phyloP scores from a whole-genome alignment of 1,140 invertebrate genomes.

The Bombus confusus region DNA sequence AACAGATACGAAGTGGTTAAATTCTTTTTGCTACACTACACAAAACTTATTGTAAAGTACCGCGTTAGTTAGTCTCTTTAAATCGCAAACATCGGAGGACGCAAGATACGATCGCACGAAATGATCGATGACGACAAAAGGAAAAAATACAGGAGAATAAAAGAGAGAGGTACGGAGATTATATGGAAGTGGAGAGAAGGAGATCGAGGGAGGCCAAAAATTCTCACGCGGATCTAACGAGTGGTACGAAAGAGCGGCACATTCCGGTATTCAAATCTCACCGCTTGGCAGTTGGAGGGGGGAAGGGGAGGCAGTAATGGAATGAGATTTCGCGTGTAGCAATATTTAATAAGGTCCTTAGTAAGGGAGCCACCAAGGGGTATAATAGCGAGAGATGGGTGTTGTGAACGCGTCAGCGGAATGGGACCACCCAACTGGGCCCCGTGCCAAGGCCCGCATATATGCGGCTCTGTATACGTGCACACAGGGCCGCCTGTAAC shows the following conservation, averaged over 20 bases:
- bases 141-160: background rate
- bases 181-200: background rate
- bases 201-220: conserved; percentile 26
- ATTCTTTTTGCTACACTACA: too few relatives aligned
- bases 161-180: background rate
- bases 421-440: conserved; percentile 80
- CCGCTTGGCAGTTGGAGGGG: background rate
- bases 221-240: conserved; percentile 68
- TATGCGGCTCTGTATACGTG: conserved; percentile 54
- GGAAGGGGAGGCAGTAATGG: conserved; percentile 47
- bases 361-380: conserved; percentile 73
- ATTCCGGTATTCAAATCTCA: conserved; percentile 54
- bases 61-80: background rate
- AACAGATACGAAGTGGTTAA: too few relatives aligned
- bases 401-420: conserved; percentile 80
- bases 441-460: conserved; percentile 76
- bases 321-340: conserved; percentile 76
- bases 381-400: conserved; percentile 78
- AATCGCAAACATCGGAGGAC: background rate
- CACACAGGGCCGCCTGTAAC: conserved; percentile 41
- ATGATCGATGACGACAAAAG: conserved; percentile 31
- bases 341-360: conserved; percentile 81
- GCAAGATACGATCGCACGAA: conserved; percentile 9
- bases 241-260: conserved; percentile 55
- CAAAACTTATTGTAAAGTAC: background rate